phyloP scores from a whole-genome alignment of 2,797 vertebrate genomes.

The Avahi laniger region DNA sequence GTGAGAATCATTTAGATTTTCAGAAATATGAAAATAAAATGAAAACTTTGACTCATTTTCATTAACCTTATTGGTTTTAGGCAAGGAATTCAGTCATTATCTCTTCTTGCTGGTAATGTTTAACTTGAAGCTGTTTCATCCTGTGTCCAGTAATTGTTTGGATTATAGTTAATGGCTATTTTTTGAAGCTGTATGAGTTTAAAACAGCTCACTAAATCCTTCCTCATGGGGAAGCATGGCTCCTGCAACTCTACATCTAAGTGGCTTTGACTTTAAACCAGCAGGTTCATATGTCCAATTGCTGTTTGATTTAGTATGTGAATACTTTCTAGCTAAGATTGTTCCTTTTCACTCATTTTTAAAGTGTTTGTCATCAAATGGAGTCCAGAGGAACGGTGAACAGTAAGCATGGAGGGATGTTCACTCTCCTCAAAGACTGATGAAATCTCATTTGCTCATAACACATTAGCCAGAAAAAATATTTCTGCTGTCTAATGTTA shows the following conservation, averaged over 20 bases:
- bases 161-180: neutral
- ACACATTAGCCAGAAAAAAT: neutral
- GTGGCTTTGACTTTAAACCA: neutral
- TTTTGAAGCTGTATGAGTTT: neutral
- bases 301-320: neutral
- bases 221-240: neutral
- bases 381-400: neutral
- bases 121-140: neutral
- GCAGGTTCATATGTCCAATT: neutral
- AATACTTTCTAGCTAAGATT: neutral
- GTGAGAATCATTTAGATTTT: constrained; percentile 22
- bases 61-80: neutral
- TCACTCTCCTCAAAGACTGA: neutral
- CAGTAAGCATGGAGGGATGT: neutral
- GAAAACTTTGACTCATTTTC: neutral
- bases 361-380: neutral
- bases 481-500: neutral
- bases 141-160: neutral
- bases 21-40: constrained; percentile 34
- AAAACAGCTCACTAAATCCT: neutral
- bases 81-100: neutral
- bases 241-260: neutral
- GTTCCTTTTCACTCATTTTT: neutral
- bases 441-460: neutral
- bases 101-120: neutral